Evolutionary conservation across 2,888 invertebrate species (phyloP), one percentile per base, ranked within the genome.

Genomic region (Cenopis cana): DNA sequence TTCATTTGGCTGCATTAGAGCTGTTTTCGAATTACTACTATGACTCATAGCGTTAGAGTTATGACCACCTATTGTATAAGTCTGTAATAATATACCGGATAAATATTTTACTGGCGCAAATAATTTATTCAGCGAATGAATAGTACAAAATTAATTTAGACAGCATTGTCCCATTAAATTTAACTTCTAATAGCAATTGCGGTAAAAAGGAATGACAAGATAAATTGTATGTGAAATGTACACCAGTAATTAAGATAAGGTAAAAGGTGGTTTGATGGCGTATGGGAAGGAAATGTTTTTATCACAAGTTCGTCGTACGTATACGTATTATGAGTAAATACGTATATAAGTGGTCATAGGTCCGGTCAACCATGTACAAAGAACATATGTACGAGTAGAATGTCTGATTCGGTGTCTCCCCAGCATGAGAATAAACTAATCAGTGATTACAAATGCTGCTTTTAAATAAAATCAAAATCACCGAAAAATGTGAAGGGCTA

Each of bases 401-500:
- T n/a, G 46, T 14, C 46, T 6, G n/a, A 46, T 46, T 12, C 46
- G 46, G n/a, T n/a, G 46, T 46, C 46, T n/a, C 46, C 46, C 33
- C 1, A 33, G 33, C 6, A 8, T n/a, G 0, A 24, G 2, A 14
- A 9, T 0, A 20, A 52, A 18, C 5, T 17, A 29, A 17, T 49
- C 3, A 33, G 10, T 12, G 12, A 10, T 8, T 60, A 24, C n/a
- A n/a, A 11, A 2, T 38, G 56, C 61, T 24, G 24, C 3, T 57
- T 61, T 50, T 33, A 68, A 46, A 70, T 67, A 60, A 41, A 41
- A 71, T 73, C 29, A 65, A 82, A 80, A 81, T 79, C 79, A 76
- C 76, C 81, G 81, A 85, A 88, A 88, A 87, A 83, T 82, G 79
- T 82, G 79, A 81, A 68, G 29, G 81, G 84, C 82, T 86, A 82